phyloP scores from a whole-genome alignment of 2,113 vertebrate species.

The Corvus moneduloides region DNA sequence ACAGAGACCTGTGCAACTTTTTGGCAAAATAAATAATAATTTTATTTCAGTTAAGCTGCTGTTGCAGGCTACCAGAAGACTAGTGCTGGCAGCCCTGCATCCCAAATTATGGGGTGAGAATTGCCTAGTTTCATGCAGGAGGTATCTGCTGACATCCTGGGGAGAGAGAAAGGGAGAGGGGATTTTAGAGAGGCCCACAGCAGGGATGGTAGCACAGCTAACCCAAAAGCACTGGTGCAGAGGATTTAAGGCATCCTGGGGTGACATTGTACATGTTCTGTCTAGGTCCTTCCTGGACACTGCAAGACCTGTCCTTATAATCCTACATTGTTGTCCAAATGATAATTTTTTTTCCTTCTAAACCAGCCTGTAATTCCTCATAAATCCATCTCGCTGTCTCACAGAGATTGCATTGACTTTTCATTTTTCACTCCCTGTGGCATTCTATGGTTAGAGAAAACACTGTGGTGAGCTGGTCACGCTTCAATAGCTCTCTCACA shows the following conservation, averaged over 20 bases:
- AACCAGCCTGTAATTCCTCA: conserved; percentile 28
- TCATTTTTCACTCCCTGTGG: conserved; percentile 12
- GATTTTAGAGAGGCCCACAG: background rate
- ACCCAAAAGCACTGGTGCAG: background rate
- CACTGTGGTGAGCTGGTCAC: background rate
- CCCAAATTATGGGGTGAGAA: background rate
- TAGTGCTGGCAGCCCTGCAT: background rate
- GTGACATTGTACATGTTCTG: background rate
- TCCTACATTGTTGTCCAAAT: background rate
- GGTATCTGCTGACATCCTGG: background rate
- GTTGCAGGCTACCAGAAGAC: background rate
- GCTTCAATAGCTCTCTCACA: conserved; percentile 32
- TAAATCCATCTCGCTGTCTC: background rate
- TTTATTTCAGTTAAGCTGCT: background rate
- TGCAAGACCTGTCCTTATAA: background rate
- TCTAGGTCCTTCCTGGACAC: background rate
- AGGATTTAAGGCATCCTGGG: background rate
- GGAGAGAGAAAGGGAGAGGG: background rate
- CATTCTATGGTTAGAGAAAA: conserved; percentile 13
- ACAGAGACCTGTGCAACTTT: background rate
- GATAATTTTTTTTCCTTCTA: background rate
- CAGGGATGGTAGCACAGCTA: background rate
- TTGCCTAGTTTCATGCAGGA: background rate
- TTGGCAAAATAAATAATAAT: background rate
- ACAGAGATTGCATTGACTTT: conserved; percentile 20